Evolutionary conservation across 2,113 vertebrate genomes (phyloP).

Genomic region (Bubalus kerabau): DNA sequence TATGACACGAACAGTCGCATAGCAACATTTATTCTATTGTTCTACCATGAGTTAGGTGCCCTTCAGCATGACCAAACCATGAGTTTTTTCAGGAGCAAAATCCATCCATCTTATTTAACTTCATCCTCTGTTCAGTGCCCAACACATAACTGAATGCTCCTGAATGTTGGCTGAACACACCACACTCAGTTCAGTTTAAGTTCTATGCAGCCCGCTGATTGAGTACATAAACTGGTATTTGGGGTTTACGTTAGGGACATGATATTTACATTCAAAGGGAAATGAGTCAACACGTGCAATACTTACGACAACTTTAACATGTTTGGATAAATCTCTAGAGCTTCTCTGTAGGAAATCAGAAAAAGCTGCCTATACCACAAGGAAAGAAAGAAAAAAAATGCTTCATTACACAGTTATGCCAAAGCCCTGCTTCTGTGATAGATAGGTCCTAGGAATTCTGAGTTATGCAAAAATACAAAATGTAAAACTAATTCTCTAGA

Average conservation of each 20-base stretch:
- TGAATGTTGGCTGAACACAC: not conserved
- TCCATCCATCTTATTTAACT: not conserved
- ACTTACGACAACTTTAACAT: constrained; percentile 88
- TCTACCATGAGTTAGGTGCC: not conserved
- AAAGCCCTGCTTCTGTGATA: not conserved
- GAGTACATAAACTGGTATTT: not conserved
- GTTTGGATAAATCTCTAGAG: constrained; percentile 87
- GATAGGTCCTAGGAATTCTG: not conserved
- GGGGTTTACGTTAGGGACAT: not conserved
- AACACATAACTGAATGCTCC: not conserved
- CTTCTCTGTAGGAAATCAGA: constrained; percentile 88
- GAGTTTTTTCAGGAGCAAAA: not conserved
- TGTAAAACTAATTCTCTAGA: not conserved
- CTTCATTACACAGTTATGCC: not conserved
- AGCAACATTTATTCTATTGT: not conserved
- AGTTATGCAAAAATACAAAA: not conserved
- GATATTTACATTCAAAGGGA: not conserved
- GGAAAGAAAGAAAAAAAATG: not conserved
- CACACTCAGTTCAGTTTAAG: not conserved
- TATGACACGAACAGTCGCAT: accelerated
- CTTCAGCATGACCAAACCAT: not conserved
- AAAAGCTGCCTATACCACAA: constrained; percentile 83
- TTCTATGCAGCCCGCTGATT: not conserved
- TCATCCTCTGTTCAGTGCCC: not conserved
- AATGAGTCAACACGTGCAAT: constrained; percentile 14